Evolutionary conservation across 1,140 invertebrate genomes (phyloP), one percentile per base, ranked within the genome.

Genomic region (Papilio dardanus): DNA sequence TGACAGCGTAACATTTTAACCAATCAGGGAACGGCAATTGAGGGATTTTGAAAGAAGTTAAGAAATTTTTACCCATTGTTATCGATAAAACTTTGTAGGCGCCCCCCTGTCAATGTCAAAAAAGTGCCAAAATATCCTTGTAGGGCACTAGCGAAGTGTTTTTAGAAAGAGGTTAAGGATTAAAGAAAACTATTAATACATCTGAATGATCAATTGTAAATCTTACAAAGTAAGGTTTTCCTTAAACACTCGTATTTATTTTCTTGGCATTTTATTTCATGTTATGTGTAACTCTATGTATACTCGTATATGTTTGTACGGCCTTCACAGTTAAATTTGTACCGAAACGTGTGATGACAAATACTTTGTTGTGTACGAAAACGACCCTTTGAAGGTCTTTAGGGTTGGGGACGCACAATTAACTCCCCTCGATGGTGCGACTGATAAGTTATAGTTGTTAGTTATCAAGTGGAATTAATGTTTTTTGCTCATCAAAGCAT

Each of bases 371-470:
- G 68, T 35, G 68, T 71, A 28, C 68, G 24, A 71, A 71, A 46
- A 71, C 37, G 40, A 71, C 37, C 68, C 37, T 71, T 37, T 46
- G 40, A 46, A 46, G 68, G 68, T 30, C 37, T 46, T 42, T 40
- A 42, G 67, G 67, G 67, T 69, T 69, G 35, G 35, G 21, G 21
- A 69, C 67, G 65, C 65, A 69, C 67, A 69, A 69, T 69, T 69
- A 40, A 69, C 67, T 69, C 16, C 30, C 67, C 67, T 69, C 21
- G 35, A 42, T 69, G 35, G 67, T 42, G 16, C 37, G 31, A 12
- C 12, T 42, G 67, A 69, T 37, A 69, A 35, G 67, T 37, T 6
- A 46, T 46, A 46, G 35, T 67, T 33, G n/a, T 10, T 67, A 67
- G 16, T 35, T 35, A 37, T 69, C 35, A 69, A 46, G 42, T 67